Conservation (phyloP, 2,113 vertebrate species). For the Rhadina sibilatrix region DNA sequence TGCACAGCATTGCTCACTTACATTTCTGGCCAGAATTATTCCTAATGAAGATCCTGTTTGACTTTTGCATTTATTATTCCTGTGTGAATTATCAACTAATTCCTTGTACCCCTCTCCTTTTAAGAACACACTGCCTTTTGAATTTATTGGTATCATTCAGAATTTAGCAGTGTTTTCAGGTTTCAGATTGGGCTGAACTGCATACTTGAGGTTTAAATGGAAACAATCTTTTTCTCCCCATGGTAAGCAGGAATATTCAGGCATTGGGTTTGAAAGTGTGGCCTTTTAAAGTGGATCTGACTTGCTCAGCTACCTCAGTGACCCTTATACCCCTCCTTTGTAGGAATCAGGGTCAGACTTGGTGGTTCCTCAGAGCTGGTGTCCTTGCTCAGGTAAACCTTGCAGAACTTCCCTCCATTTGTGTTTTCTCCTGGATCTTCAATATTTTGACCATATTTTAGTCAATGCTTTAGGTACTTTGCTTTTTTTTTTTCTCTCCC, state of each 20-base stretch:
- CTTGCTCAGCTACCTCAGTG: not conserved
- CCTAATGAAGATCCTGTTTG: not conserved
- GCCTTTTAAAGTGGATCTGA: not conserved
- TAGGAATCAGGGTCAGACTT: not conserved
- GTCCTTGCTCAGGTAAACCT: not conserved
- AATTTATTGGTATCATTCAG: not conserved
- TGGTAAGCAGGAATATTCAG: not conserved
- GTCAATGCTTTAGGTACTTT: not conserved
- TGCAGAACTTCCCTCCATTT: not conserved
- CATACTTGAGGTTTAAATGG: not conserved
- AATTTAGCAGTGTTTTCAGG: not conserved
- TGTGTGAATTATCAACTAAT: not conserved
- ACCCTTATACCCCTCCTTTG: too few species aligned
- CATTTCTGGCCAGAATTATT: not conserved
- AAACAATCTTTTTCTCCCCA: not conserved
- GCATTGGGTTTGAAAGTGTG: not conserved
- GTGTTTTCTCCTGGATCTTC: not conserved
- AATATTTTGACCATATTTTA: not conserved
- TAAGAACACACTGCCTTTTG: not conserved
- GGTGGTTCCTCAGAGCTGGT: not conserved
- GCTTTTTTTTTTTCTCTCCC: not conserved
- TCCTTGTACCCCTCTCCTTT: not conserved
- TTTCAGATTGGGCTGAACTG: not conserved
- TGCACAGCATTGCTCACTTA: not conserved
- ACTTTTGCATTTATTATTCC: not conserved